These are phyloP conservation scores for Lophochroa leadbeateri DNA, from an alignment of 2,113 vertebrate species.

Conservation along the genomic window DNA sequence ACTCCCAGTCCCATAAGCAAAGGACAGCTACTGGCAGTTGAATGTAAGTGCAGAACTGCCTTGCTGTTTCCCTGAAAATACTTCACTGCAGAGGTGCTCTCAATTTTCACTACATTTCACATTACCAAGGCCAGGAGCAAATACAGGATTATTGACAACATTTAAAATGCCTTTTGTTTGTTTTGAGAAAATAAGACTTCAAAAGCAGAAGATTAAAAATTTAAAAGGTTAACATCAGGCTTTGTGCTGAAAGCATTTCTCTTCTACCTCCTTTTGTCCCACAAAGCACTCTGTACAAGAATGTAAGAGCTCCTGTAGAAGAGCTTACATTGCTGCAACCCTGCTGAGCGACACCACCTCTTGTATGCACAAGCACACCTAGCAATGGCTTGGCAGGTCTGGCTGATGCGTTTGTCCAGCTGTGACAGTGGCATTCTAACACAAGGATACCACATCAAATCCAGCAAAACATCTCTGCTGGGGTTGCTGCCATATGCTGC, in stretches of 20 bases:
- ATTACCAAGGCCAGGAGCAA: neutral
- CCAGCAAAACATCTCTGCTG: neutral
- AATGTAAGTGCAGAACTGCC: neutral
- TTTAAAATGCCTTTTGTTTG: neutral
- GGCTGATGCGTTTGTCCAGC: rapidly evolving
- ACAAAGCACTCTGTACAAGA: neutral
- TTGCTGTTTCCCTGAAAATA: neutral
- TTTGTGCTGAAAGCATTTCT: neutral
- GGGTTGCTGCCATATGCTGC: neutral
- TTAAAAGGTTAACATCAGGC: neutral
- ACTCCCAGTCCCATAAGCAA: neutral
- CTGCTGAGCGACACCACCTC: neutral
- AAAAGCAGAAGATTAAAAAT: neutral
- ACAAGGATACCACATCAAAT: neutral
- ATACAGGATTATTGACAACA: neutral
- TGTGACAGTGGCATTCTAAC: neutral
- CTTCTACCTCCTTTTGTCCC: neutral
- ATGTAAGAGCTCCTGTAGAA: neutral
- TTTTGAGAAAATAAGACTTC: neutral
- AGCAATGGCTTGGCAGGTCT: neutral
- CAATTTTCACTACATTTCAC: neutral
- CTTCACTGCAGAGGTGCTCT: neutral
- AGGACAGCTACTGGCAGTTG: neutral
- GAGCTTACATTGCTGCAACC: neutral
- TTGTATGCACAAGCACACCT: too few relatives aligned